Base-by-base conservation (phyloP, 2,113 vertebrate species). In the Notothenia rossii region DNA sequence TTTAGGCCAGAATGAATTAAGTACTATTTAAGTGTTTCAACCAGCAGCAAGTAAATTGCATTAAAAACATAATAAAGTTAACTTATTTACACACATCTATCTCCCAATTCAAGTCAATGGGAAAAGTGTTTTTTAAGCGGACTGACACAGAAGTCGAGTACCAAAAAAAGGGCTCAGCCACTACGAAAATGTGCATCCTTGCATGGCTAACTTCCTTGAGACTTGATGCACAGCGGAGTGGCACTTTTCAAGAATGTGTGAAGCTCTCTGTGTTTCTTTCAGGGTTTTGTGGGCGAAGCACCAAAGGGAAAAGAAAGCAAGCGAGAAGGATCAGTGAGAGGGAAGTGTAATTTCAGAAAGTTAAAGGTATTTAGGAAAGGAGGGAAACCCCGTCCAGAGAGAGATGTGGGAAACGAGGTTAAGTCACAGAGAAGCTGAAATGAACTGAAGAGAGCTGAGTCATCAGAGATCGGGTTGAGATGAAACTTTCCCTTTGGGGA, bases 381-480 rank as follows among this genome's bases (percentile, higher is more conserved):
- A 84, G 74, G 74, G 72, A 86, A 87, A 84, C 70, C 83, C 85
- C 14, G 15, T 79, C 71, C 40, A 10, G 58, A 58, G 79, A 85
- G 61, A 77, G 68, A 86, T 81, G 66, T 72, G 59, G 86, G 66
- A 78, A 86, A 79, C 53, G 1, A 10, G 48, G 36, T 79, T 88
- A 87, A 29, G 72, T 75, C 29, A 29, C 83, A 46, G 8, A 2
- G 56, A 61, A 84, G 71, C 49, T 25, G 43, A 76, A 76, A 72
- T 78, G 77, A 88, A 84, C 59, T 62, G 75, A 88, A 58, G 81
- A 25, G 25, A 25, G 25, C 25, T 25, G 25, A 25, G 29, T 29
- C 29, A 29, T 29, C 29, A 29, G 29, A 29, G 3, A 29, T 29
- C 0, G 29, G 0, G 3, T 29, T 29, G 29, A 29, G 29, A 29